Evolutionary conservation across 2,113 vertebrate genomes (phyloP).

Genomic region (Xenus cinereus): DNA sequence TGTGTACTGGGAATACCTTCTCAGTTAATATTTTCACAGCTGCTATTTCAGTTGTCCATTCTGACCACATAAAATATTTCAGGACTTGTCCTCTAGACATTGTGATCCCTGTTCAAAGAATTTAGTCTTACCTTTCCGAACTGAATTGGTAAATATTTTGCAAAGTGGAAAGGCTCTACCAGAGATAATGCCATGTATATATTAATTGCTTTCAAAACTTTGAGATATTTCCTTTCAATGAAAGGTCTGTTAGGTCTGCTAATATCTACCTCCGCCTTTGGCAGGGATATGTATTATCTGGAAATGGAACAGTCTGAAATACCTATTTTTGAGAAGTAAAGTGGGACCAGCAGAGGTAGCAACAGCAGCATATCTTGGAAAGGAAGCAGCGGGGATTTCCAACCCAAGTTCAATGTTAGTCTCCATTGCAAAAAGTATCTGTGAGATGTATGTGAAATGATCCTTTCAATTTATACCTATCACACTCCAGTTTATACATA

Average conservation of each 20-base stretch:
- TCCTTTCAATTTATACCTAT: background rate
- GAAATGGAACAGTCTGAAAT: background rate
- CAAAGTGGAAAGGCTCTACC: background rate
- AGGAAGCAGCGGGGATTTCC: background rate
- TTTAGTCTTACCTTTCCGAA: background rate
- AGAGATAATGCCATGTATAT: background rate
- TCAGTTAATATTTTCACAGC: background rate
- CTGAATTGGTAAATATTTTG: background rate
- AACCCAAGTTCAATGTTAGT: background rate
- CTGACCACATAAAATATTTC: background rate
- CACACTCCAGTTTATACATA: background rate
- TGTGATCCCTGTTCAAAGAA: background rate
- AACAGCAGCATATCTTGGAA: background rate
- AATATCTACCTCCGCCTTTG: background rate
- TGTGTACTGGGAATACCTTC: background rate
- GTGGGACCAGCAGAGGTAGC: background rate
- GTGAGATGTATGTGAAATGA: background rate
- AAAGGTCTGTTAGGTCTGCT: background rate
- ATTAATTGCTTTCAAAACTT: background rate
- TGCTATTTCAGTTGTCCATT: background rate
- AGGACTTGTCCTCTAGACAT: background rate
- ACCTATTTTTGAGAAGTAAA: background rate
- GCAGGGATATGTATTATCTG: background rate
- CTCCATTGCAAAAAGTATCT: background rate
- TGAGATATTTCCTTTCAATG: background rate